Percentiles rank a stretch among this genome's conserved stretches.
phyloP scores from a whole-genome alignment of 2,113 vertebrate genomes.

The Atherinomorus stipes region DNA sequence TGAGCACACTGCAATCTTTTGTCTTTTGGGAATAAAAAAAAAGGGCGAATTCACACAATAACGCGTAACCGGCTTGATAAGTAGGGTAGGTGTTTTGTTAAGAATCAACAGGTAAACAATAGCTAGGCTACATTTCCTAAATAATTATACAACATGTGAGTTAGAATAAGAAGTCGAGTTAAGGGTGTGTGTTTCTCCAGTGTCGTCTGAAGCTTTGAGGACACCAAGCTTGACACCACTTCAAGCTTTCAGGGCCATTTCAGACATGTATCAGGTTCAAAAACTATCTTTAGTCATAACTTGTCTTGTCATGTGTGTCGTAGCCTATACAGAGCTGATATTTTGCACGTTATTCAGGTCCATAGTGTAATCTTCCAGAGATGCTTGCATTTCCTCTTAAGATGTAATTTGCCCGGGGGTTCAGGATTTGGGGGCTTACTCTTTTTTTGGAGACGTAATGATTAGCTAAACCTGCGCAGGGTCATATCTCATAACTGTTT shows the following conservation, averaged over 20 bases:
- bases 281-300: too few species aligned
- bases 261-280: too few species aligned
- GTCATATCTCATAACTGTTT: background rate
- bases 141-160: background rate
- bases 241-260: background rate
- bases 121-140: background rate
- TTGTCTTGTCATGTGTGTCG: too few species aligned
- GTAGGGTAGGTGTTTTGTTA: background rate
- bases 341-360: background rate
- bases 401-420: background rate
- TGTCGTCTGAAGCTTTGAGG: background rate
- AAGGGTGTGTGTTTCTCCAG: too few species aligned
- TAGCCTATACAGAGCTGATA: background rate
- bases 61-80: too few species aligned
- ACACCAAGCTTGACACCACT: background rate
- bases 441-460: background rate
- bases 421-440: background rate
- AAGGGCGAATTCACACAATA: background rate
- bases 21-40: background rate
- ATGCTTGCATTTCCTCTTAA: background rate
- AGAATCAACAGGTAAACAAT: background rate
- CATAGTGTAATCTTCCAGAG: background rate
- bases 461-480: background rate
- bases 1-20: too few species aligned
- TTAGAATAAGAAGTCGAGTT: background rate